Base-by-base conservation (phyloP, 2,888 invertebrate species). In the Polymixis flavicincta region DNA sequence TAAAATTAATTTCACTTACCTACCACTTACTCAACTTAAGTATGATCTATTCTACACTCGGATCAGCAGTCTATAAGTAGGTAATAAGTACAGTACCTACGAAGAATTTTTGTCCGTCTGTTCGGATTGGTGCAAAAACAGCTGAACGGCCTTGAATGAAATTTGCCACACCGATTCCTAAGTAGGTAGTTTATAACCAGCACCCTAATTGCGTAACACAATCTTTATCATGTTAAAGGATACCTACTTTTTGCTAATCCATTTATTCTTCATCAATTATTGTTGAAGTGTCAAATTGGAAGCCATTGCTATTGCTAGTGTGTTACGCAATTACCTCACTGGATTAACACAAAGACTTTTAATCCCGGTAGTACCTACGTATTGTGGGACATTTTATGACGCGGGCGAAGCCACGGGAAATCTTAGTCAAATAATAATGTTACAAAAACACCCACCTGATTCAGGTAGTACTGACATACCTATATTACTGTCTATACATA, bases 401-500 rank as follows among this genome's bases (percentile, higher is more conserved):
- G n/a, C n/a, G n/a, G n/a, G n/a, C n/a, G n/a, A n/a, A n/a, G n/a
- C n/a, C n/a, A n/a, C n/a, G n/a, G n/a, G n/a, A n/a, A n/a, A n/a
- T n/a, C n/a, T n/a, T n/a, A n/a, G n/a, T n/a, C n/a, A 60, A 70
- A 67, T 82, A 32, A 63, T 74, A 55, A 57, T 60, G 50, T 52
- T 22, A 67, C 17, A 52, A 67, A 77, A 85, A 55, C 65, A 3
- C 48, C 55, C 52, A 50, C 37, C 28, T 70, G 63, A 45, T 73
- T 32, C 78, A 65, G 63, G 78, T 83, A 83, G 83, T 72, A 59
- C 37, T 60, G 25, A 83, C 86, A 73, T 77, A 70, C 78, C 70
- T 71, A 67, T 45, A 83, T 73, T 68, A 85, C 50, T 78, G 86
- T 83, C 78, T 65, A 74, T 77, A 70, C 74, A 68, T 48, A 76